Evolutionary conservation across 37 sponge, comb jelly and placozoan species (phyloP).

Genomic region (Beroe forskalii): DNA sequence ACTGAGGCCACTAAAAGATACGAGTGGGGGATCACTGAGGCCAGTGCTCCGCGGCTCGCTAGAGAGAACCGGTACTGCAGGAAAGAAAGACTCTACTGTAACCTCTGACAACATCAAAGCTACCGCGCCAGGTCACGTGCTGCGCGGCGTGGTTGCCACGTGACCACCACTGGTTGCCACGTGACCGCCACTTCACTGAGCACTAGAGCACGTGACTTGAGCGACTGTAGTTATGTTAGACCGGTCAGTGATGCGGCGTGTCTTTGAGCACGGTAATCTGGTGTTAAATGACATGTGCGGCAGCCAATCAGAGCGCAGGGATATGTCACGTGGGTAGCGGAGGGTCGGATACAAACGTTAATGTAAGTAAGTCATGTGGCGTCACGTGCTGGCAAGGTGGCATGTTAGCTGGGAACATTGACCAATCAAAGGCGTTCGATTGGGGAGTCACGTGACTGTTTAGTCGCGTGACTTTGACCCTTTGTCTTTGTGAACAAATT

Average conservation of each 20-base stretch:
- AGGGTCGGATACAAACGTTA: background rate
- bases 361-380: background rate
- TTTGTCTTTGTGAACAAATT: background rate
- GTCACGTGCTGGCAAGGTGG: background rate
- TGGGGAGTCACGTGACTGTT: background rate
- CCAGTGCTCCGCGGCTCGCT: no score
- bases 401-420: background rate
- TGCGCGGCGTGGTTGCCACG: no score
- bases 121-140: no score
- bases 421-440: background rate
- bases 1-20: no score
- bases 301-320: background rate
- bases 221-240: background rate
- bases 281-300: constrained; percentile 39
- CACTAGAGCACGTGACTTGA: background rate
- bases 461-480: background rate
- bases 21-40: no score
- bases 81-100: background rate
- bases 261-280: background rate
- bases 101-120: constrained; percentile 16
- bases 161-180: no score
- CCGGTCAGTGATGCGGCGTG: background rate
- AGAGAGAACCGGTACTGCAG: no score
- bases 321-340: background rate
- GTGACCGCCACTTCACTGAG: background rate